Percentiles rank a stretch among this genome's conserved stretches.
phyloP scores from a whole-genome alignment of 2,113 vertebrate genomes.

The Amblyopsis rosae region DNA sequence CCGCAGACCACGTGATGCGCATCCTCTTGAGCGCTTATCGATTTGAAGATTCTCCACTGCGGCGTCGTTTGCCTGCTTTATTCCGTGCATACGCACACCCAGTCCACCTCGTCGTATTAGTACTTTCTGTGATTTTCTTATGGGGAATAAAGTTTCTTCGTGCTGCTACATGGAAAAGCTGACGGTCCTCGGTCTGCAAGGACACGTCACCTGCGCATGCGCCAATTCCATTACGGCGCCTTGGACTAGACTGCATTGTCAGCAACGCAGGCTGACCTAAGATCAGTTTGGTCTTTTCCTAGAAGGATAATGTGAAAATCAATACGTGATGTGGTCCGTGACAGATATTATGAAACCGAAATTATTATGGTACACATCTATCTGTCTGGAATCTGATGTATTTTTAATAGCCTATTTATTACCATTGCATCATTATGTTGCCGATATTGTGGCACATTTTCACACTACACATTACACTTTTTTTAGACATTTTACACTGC shows the following conservation, averaged over 20 bases:
- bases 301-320: neutral
- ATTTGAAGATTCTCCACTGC: neutral
- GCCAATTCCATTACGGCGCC: neutral
- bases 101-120: constrained; percentile 30
- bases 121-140: too few species aligned
- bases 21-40: neutral
- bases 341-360: neutral
- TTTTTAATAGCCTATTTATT: too few species aligned
- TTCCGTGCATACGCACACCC: neutral
- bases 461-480: too few species aligned
- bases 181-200: constrained; percentile 23
- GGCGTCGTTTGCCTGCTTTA: neutral
- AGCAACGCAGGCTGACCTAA: constrained; percentile 29
- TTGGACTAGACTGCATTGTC: neutral
- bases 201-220: constrained; percentile 49
- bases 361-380: neutral
- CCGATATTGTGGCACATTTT: too few species aligned
- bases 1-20: constrained; percentile 57
- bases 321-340: constrained; percentile 10
- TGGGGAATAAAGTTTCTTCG: too few species aligned
- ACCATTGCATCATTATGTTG: too few species aligned
- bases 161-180: neutral
- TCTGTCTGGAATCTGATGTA: too few species aligned
- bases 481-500: too few species aligned
- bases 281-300: constrained; percentile 20